Evolutionary conservation across 1,140 invertebrate species (phyloP).

Genomic region (Hyphantria cunea): DNA sequence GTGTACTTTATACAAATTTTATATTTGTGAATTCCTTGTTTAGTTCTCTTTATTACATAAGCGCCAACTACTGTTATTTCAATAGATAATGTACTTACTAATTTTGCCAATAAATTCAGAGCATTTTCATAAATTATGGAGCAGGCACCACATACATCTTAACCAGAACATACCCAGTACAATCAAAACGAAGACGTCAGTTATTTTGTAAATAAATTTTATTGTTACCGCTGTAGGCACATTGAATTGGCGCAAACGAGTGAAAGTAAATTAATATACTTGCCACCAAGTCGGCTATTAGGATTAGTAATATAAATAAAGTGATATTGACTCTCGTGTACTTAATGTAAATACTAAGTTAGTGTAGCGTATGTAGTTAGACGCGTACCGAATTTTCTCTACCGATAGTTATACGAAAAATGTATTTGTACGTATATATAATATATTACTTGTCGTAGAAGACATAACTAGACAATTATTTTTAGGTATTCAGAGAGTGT

Average conservation of each 20-base stretch:
- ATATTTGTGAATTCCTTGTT: conserved; percentile 24
- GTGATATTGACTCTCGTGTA: conserved; percentile 68
- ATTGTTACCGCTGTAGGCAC: conserved; percentile 38
- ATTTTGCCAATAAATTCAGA: conserved; percentile 6
- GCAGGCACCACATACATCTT: too few species aligned
- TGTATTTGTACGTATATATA: conserved; percentile 49
- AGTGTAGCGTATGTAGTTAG: conserved; percentile 57
- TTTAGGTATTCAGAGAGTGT: conserved; percentile 73
- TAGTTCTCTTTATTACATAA: conserved; percentile 8
- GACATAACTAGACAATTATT: conserved; percentile 54
- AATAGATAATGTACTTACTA: not conserved
- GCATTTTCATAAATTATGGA: too few species aligned
- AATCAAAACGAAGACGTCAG: conserved; percentile 21
- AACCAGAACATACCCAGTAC: conserved; percentile 12
- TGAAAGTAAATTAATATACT: conserved; percentile 26
- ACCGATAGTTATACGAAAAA: conserved; percentile 64
- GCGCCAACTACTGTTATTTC: conserved; percentile 26
- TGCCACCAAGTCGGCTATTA: conserved; percentile 43
- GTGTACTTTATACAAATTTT: conserved; percentile 50
- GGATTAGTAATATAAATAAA: conserved; percentile 47
- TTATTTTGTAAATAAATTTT: conserved; percentile 27
- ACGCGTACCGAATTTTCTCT: conserved; percentile 71
- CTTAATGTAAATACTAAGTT: conserved; percentile 73
- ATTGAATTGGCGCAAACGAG: conserved; percentile 32
- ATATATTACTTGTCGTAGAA: conserved; percentile 50